Conservation (phyloP, 2,888 invertebrate genomes). For the Cataglyphis rosenhaueri region DNA sequence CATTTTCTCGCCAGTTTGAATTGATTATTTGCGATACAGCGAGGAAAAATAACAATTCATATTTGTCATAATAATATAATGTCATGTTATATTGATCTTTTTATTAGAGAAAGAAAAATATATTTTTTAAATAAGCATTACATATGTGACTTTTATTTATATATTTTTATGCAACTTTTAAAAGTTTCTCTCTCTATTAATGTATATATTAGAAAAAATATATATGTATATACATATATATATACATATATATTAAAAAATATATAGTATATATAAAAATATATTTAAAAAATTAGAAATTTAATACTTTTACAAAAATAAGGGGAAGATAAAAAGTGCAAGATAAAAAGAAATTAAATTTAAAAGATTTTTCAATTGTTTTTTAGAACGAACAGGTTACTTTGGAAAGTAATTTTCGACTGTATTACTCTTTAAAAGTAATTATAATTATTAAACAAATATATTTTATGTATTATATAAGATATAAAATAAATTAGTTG, state of each 20-base stretch:
- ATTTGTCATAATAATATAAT: background rate
- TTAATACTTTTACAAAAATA: too few relatives aligned
- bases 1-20: constrained; percentile 11
- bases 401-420: background rate
- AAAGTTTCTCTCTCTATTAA: too few relatives aligned
- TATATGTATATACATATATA: background rate
- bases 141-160: background rate
- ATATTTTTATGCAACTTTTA: background rate
- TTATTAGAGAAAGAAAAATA: background rate
- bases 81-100: background rate
- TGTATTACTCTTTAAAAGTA: background rate
- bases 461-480: background rate
- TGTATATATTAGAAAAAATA: background rate
- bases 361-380: background rate
- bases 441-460: background rate
- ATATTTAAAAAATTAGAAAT: too few relatives aligned
- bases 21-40: constrained; percentile 6
- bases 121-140: background rate
- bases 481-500: too few relatives aligned
- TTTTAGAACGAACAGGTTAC: too few relatives aligned
- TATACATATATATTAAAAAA: background rate
- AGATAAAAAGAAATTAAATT: background rate
- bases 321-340: too few relatives aligned
- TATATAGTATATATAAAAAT: too few relatives aligned
- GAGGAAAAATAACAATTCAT: background rate